phyloP scores from a whole-genome alignment of 2,113 vertebrate genomes.

The Aspiorhynchus laticeps region DNA sequence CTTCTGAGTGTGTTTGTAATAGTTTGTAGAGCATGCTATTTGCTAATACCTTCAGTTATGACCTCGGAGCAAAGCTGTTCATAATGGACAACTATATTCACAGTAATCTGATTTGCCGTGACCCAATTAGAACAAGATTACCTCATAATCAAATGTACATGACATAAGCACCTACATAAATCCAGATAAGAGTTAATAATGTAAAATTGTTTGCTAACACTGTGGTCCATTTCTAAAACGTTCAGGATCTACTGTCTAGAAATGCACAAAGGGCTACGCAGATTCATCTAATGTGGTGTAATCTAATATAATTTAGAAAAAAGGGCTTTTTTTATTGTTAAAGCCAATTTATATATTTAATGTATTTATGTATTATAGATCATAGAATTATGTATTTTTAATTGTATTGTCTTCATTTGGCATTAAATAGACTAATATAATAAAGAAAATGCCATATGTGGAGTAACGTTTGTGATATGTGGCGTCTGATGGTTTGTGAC shows the following conservation, averaged over 20 bases:
- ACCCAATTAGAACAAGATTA: constrained; percentile 4
- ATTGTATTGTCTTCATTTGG: background rate
- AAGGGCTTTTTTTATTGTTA: no score
- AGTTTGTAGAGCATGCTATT: background rate
- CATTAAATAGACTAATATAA: background rate
- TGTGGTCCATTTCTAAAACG: background rate
- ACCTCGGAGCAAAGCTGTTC: background rate
- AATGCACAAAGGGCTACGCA: background rate
- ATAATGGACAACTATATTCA: constrained; percentile 13
- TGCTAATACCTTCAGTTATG: background rate
- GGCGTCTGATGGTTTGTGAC: background rate
- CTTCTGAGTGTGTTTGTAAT: constrained; percentile 16
- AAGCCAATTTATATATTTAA: no score
- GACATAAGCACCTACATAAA: background rate
- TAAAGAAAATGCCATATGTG: background rate
- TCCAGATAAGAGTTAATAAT: constrained; percentile 26
- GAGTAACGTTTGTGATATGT: background rate
- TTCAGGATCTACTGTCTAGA: background rate
- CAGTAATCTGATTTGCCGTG: constrained; percentile 23
- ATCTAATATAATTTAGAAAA: no score
- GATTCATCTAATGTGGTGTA: background rate
- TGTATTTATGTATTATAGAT: no score
- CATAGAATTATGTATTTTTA: no score
- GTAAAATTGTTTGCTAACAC: constrained; percentile 17
- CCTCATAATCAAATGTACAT: background rate